Evolutionary conservation across 2,888 invertebrate species (phyloP), one percentile per base, ranked within the genome.

Genomic region (Limnephilus lunatus): DNA sequence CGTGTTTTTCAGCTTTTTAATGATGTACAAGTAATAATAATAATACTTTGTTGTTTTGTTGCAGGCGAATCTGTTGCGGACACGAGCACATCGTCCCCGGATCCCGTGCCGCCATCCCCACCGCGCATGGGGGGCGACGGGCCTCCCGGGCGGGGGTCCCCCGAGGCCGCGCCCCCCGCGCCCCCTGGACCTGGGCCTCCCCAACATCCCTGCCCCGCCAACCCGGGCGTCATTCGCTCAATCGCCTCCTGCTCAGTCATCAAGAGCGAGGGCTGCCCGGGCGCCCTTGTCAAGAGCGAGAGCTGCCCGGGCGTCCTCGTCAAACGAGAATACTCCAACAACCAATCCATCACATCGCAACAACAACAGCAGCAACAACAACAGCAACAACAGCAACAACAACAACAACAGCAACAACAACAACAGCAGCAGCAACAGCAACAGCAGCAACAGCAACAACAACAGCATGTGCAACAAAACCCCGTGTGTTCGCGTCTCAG

Each of bases 11-110:
- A 68, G 25, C 19, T 25, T 68, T 68, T 68, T 19, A 4, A 68
- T 68, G 25, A 25, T 25, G 1, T 68, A 19, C 5, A 68, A 68
- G 53, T 68, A 68, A 68, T 30, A 14, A 32, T 82, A 32, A 30
- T 82, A 12, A 5, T 83, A 14, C 19, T 90, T 91, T 31, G 93
- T 92, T 91, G 25, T 94, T 92, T 92, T 91, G 85, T 94, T 95
- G 94, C 97, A 98, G 98, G 98, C 96, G 98, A 98, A 97, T 98
- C 98, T 95, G 98, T 98, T 96, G 98, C 98, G 95, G 98, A 98
- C 96, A 98, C 98, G 95, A 98, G 98, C 95, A 98, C 98, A 95
- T 98, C 98, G 95, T 98, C 98, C 95, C 98, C 98, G 95, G 98
- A 98, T 96, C 97, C 98, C 94, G 97, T 98, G 95, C 98, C 98